phyloP scores from a whole-genome alignment of 1,140 invertebrate species.

The Caenorhabditis remanei region DNA sequence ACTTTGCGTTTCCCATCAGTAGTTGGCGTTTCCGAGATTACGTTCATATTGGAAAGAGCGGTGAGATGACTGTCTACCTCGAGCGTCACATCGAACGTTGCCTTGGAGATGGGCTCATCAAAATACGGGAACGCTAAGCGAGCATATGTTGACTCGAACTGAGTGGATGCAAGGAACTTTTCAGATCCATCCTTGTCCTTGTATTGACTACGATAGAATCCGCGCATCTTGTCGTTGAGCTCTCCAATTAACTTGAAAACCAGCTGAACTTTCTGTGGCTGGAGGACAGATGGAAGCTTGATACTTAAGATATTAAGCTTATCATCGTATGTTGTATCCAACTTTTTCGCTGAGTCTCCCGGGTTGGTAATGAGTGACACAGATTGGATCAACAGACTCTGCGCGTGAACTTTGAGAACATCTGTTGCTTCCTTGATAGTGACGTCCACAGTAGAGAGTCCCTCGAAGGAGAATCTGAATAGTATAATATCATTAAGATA shows the following conservation, averaged over 20 bases:
- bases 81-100: conserved; percentile 83
- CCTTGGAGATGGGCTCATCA: conserved; percentile 94
- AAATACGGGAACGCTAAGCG: conserved; percentile 94
- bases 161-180: conserved; percentile 79
- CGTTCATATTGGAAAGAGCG: conserved; percentile 76
- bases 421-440: conserved; percentile 68
- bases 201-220: conserved; percentile 80
- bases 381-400: conserved; percentile 64
- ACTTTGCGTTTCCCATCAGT: conserved; percentile 70
- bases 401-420: conserved; percentile 66
- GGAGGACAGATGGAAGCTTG: conserved; percentile 62
- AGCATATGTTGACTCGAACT: conserved; percentile 81
- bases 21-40: conserved; percentile 67
- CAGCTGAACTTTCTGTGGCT: conserved; percentile 71
- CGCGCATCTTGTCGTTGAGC: conserved; percentile 80
- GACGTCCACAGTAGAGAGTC: conserved; percentile 77
- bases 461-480: conserved; percentile 78
- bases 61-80: conserved; percentile 73
- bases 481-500: no score
- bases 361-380: conserved; percentile 23
- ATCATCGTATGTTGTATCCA: conserved; percentile 44
- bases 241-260: conserved; percentile 78
- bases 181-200: conserved; percentile 78
- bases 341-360: neutral
- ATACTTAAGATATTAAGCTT: conserved; percentile 66